Evolutionary conservation across 2,888 invertebrate genomes (phyloP).

Genomic region (Pimpla rufipes): DNA sequence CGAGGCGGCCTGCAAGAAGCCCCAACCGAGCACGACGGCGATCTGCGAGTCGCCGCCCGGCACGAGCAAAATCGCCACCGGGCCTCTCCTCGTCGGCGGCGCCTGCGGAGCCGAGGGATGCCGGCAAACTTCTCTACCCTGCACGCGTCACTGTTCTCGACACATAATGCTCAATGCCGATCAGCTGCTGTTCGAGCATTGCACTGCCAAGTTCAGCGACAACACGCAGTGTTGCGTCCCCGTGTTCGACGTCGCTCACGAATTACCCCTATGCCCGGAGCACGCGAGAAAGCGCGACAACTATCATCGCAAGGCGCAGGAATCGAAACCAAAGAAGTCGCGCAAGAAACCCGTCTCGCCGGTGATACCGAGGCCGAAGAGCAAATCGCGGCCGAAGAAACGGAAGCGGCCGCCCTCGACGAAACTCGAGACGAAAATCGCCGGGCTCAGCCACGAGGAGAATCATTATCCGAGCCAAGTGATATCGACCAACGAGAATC

Average conservation of each 20-base stretch:
- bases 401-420: slow-evolving; percentile 81
- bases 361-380: slow-evolving; percentile 86
- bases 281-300: slow-evolving; percentile 95
- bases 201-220: slow-evolving; percentile 93
- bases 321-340: slow-evolving; percentile 91
- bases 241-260: slow-evolving; percentile 92
- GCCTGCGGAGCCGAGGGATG: slow-evolving; percentile 83
- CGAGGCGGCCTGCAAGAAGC: slow-evolving; percentile 77
- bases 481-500: slow-evolving; percentile 64
- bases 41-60: slow-evolving; percentile 68
- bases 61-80: slow-evolving; percentile 74
- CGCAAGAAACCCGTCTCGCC: slow-evolving; percentile 88
- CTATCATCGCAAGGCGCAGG: slow-evolving; percentile 92
- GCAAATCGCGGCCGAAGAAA: slow-evolving; percentile 83
- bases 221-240: slow-evolving; percentile 93
- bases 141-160: slow-evolving; percentile 92
- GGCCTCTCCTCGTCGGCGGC: slow-evolving; percentile 81
- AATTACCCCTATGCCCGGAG: slow-evolving; percentile 94
- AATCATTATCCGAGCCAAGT: slow-evolving; percentile 72
- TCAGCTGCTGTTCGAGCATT: slow-evolving; percentile 93
- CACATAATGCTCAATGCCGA: slow-evolving; percentile 95
- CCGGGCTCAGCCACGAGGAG: slow-evolving; percentile 72
- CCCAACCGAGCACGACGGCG: slow-evolving; percentile 74
- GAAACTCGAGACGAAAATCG: slow-evolving; percentile 76
- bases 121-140: slow-evolving; percentile 88